Conservation (phyloP, 1,140 invertebrate species). For the Nephotettix cincticeps region DNA sequence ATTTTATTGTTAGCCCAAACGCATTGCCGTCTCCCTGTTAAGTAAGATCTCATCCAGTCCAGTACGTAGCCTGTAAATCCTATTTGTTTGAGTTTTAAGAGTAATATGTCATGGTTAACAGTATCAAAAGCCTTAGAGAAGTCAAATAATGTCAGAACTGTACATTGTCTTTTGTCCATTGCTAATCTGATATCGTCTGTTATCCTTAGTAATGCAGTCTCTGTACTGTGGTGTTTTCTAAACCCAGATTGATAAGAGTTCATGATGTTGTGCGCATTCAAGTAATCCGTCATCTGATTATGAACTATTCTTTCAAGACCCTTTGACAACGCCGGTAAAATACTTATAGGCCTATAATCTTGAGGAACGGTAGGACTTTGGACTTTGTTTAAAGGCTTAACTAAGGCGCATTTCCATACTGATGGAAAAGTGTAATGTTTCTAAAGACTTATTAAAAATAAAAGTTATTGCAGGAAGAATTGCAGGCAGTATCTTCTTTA, state of each 20-base stretch:
- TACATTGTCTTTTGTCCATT: conserved; percentile 20
- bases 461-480: not conserved
- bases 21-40: not conserved
- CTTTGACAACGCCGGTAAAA: no score
- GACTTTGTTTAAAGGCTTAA: not conserved
- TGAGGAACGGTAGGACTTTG: not conserved
- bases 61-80: not conserved
- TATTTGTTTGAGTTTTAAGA: conserved; percentile 1
- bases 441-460: not conserved
- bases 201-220: conserved; percentile 1
- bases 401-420: not conserved
- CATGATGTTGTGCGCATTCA: not conserved
- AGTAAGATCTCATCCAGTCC: not conserved
- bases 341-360: conserved; percentile 4
- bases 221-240: not conserved
- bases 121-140: conserved; percentile 9
- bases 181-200: not conserved
- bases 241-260: conserved; percentile 12
- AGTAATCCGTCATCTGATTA: not conserved
- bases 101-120: not conserved
- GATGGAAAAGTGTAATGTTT: not conserved
- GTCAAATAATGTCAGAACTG: conserved; percentile 15
- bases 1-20: not conserved
- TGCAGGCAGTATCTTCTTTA: not conserved
- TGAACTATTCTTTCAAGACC: conserved; percentile 10